Conservation (phyloP, 2,797 vertebrate species). For the Sciaenops ocellatus region DNA sequence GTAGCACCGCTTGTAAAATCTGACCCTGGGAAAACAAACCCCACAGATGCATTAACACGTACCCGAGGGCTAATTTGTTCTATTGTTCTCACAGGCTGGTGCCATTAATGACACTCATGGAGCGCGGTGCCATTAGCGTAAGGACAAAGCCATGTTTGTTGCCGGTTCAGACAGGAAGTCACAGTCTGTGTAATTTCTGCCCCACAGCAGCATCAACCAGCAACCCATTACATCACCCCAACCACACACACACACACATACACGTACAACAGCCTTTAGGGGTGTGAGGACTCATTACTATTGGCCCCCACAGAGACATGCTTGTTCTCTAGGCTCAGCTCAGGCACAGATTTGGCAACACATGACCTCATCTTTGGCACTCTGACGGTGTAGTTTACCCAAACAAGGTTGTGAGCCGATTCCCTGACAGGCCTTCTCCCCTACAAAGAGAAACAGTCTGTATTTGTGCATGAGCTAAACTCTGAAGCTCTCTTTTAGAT, state of each 20-base stretch:
- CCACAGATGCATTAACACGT: not conserved
- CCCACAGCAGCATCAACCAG: constrained; percentile 65
- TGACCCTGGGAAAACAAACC: not conserved
- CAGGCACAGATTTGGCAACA: constrained; percentile 70
- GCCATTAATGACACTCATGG: constrained; percentile 30
- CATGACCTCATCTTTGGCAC: constrained; percentile 82
- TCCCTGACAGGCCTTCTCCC: constrained; percentile 51
- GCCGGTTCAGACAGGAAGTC: constrained; percentile 71
- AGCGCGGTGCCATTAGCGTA: constrained; percentile 11
- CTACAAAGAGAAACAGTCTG: constrained; percentile 61
- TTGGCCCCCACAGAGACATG: constrained; percentile 63
- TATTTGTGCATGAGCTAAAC: constrained; percentile 73
- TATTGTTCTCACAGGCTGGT: constrained; percentile 35
- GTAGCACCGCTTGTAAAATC: not conserved
- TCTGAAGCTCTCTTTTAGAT: constrained; percentile 5
- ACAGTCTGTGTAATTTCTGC: constrained; percentile 64
- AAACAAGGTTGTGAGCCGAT: constrained; percentile 74
- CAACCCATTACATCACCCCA: constrained; percentile 67
- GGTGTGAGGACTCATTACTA: constrained; percentile 29
- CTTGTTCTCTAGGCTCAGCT: constrained; percentile 63
- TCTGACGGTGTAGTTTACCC: constrained; percentile 72
- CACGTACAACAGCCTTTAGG: constrained; percentile 34
- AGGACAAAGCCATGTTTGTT: constrained; percentile 75
- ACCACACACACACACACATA: constrained; percentile 31
- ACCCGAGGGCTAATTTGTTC: not conserved